These are phyloP conservation scores for Sciaenops ocellatus DNA, from an alignment of 2,797 vertebrate genomes.

Conservation along the genomic window DNA sequence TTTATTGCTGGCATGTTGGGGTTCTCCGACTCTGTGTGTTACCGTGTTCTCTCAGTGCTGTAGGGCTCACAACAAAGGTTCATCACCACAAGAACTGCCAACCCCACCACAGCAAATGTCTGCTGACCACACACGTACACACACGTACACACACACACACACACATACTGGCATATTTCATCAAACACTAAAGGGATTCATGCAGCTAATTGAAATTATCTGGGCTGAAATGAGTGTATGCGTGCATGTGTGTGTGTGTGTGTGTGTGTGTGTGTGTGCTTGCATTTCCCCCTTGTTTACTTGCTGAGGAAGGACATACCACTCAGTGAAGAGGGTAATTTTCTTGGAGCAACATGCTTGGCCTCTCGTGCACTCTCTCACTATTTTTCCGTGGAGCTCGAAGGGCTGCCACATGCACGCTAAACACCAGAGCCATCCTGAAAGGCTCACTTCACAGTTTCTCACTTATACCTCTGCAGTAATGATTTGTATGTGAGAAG, in stretches of 20 bases:
- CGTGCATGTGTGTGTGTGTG: slow-evolving; percentile 24
- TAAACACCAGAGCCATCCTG: not conserved
- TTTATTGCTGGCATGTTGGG: not conserved
- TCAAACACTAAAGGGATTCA: slow-evolving; percentile 64
- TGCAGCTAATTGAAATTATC: slow-evolving; percentile 69
- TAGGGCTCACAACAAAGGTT: slow-evolving; percentile 5
- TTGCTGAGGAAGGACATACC: slow-evolving; percentile 25
- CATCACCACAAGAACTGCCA: slow-evolving; percentile 28
- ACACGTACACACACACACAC: slow-evolving; percentile 18
- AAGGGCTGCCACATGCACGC: not conserved
- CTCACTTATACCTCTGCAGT: not conserved
- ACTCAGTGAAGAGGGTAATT: slow-evolving; percentile 19
- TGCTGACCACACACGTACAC: slow-evolving; percentile 6
- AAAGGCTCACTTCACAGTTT: not conserved
- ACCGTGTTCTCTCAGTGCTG: slow-evolving; percentile 2
- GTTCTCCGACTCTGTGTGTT: not conserved
- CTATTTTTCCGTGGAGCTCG: not conserved
- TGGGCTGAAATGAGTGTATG: slow-evolving; percentile 44
- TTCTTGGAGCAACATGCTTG: slow-evolving; percentile 14
- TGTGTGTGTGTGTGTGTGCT: slow-evolving; percentile 10
- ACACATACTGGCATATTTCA: slow-evolving; percentile 11
- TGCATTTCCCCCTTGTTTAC: slow-evolving; percentile 21
- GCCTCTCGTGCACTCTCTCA: not conserved
- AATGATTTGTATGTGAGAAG: not conserved
- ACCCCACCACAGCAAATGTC: slow-evolving; percentile 2